These are phyloP conservation scores for Babyrousa celebensis DNA, from an alignment of 2,797 vertebrate genomes.

Conservation along the genomic window DNA sequence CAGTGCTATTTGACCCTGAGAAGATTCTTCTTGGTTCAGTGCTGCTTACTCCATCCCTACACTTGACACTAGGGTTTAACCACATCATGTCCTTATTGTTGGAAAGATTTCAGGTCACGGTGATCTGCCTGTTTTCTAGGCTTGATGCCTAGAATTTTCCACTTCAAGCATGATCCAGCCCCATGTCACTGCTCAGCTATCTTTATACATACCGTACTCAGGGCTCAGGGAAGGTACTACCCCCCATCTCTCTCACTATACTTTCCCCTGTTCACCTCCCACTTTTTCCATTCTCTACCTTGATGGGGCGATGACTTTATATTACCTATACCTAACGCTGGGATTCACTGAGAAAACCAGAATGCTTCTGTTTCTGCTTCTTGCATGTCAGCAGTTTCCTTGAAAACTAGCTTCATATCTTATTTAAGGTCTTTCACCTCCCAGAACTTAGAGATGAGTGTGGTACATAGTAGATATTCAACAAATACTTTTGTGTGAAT, in stretches of 20 bases:
- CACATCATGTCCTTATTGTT: background rate
- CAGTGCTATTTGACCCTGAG: background rate
- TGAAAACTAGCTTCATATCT: background rate
- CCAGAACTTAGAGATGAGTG: background rate
- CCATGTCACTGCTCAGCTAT: rapidly evolving
- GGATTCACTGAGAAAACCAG: background rate
- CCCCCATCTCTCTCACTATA: background rate
- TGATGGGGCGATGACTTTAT: background rate
- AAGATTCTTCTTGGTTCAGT: background rate
- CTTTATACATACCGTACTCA: rapidly evolving
- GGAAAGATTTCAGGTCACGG: background rate
- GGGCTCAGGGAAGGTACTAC: rapidly evolving
- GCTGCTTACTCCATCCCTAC: background rate
- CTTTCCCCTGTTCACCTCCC: rapidly evolving
- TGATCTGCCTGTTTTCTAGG: background rate
- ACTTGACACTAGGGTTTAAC: background rate
- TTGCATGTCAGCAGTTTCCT: background rate
- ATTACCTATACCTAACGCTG: rapidly evolving
- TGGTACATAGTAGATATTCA: background rate
- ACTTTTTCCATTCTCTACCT: background rate
- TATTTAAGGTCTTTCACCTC: background rate
- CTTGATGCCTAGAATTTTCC: too few species aligned
- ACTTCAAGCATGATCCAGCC: background rate
- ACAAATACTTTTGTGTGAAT: background rate
- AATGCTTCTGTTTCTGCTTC: background rate